A percentile compares a stretch with the other conserved stretches of the same genome.
Evolutionary conservation across 2,888 invertebrate species (phyloP).

Genomic region (Thereva unica): DNA sequence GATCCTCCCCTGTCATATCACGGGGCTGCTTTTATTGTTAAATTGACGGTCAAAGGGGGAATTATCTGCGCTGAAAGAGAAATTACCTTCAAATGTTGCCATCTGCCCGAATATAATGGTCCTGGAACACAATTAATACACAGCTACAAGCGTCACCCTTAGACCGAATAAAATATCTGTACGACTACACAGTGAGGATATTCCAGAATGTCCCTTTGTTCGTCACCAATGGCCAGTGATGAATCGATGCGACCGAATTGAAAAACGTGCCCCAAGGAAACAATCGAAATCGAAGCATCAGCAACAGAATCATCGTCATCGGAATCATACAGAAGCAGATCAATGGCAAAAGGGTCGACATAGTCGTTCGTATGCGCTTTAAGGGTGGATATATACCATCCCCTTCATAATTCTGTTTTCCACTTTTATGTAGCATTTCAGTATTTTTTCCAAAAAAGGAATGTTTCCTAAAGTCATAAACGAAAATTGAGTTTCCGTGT

Average conservation of each 20-base stretch:
- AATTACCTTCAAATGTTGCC: slow-evolving; percentile 40
- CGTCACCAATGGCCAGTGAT: slow-evolving; percentile 36
- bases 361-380: no score
- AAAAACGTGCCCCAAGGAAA: slow-evolving; percentile 26
- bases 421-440: no score
- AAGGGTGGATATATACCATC: no score
- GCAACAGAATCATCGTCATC: neutral
- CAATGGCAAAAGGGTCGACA: no score
- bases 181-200: neutral
- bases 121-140: slow-evolving; percentile 38
- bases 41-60: slow-evolving; percentile 31
- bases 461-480: slow-evolving; percentile 6
- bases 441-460: no score
- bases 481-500: slow-evolving; percentile 28
- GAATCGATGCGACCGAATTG: slow-evolving; percentile 35
- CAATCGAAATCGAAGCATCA: slow-evolving; percentile 6
- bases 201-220: slow-evolving; percentile 16
- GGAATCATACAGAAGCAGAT: no score
- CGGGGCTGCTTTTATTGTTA: slow-evolving; percentile 33
- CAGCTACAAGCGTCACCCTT: slow-evolving; percentile 5
- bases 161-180: neutral
- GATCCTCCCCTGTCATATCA: slow-evolving; percentile 14
- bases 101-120: slow-evolving; percentile 38
- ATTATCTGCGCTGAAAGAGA: slow-evolving; percentile 38
- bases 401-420: no score